Conservation (phyloP, 2,888 invertebrate species). For the Orgyia antiqua region DNA sequence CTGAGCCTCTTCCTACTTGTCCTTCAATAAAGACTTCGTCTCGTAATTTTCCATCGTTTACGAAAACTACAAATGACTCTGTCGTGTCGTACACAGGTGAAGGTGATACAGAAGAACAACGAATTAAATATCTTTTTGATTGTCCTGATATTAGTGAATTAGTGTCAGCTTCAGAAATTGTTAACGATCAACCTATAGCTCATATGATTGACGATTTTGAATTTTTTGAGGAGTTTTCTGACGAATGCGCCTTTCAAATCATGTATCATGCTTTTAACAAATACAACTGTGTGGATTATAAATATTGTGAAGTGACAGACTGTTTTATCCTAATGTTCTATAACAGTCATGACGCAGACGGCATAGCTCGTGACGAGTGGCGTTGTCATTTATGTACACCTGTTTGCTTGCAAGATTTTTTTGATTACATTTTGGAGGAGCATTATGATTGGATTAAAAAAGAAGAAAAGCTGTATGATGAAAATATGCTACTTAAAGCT, state of each 20-base stretch:
- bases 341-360: slow-evolving; percentile 59
- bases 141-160: slow-evolving; percentile 66
- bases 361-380: slow-evolving; percentile 62
- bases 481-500: slow-evolving; percentile 30
- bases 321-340: slow-evolving; percentile 60
- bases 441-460: slow-evolving; percentile 67
- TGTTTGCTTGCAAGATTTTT: slow-evolving; percentile 74
- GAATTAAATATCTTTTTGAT: slow-evolving; percentile 52
- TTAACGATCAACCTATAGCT: slow-evolving; percentile 39
- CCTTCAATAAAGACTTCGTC: slow-evolving; percentile 25
- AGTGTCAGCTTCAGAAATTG: slow-evolving; percentile 60
- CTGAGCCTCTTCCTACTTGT: slow-evolving; percentile 47
- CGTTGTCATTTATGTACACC: slow-evolving; percentile 67
- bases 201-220: slow-evolving; percentile 63
- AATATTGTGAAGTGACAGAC: slow-evolving; percentile 67
- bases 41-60: slow-evolving; percentile 43
- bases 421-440: slow-evolving; percentile 70
- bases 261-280: slow-evolving; percentile 52
- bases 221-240: slow-evolving; percentile 60
- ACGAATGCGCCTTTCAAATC: slow-evolving; percentile 48
- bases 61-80: slow-evolving; percentile 37
- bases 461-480: slow-evolving; percentile 55
- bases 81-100: slow-evolving; percentile 12
- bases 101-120: slow-evolving; percentile 30
- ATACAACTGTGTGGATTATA: slow-evolving; percentile 66